Evolutionary conservation across 2,888 invertebrate species (phyloP).

Genomic region (Cataglyphis altisquamis): DNA sequence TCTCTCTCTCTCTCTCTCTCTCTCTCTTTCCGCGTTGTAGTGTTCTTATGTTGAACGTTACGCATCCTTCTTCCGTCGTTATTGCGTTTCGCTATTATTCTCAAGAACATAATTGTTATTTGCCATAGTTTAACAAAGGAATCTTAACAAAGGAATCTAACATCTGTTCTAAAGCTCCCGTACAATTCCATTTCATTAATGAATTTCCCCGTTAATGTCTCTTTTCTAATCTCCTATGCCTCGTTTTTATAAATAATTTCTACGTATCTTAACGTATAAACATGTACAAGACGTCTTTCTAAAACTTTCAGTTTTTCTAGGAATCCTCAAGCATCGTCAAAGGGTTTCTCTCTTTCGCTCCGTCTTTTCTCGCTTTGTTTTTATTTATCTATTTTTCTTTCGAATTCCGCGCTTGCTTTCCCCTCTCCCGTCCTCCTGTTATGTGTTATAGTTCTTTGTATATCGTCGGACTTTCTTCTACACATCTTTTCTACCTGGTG

Average conservation of each 20-base stretch:
- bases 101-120: conserved; percentile 5
- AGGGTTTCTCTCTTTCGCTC: conserved; percentile 22
- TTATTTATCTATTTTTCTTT: conserved; percentile 52
- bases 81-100: conserved; percentile 2
- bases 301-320: conserved; percentile 3
- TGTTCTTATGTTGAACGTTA: background rate
- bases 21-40: too few relatives aligned
- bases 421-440: background rate
- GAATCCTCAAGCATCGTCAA: conserved; percentile 45
- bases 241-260: background rate
- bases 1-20: background rate
- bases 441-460: conserved; percentile 27
- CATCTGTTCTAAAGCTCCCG: too few relatives aligned
- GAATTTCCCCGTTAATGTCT: background rate
- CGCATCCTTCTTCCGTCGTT: background rate
- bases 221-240: background rate
- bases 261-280: background rate
- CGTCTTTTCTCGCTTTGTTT: conserved; percentile 36
- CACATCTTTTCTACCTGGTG: conserved; percentile 17
- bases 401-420: conserved; percentile 38
- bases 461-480: conserved; percentile 36
- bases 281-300: conserved; percentile 26
- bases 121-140: background rate
- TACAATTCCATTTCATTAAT: conserved; percentile 16
- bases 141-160: background rate